These are phyloP conservation scores for Pemphredon lugubris DNA, from an alignment of 2,888 invertebrate genomes.

Conservation along the genomic window DNA sequence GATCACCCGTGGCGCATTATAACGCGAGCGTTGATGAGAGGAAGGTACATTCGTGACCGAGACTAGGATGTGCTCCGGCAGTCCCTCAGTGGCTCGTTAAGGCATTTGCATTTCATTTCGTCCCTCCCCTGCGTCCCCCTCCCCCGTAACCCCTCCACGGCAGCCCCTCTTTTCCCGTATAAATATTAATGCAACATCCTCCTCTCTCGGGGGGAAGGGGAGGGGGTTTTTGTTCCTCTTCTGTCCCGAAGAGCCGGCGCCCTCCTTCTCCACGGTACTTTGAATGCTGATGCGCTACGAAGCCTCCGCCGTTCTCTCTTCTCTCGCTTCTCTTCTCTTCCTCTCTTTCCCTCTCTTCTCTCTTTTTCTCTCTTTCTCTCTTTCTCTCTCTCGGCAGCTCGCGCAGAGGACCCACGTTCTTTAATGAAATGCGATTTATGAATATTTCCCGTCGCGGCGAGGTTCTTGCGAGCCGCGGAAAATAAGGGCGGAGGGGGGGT, in stretches of 20 bases:
- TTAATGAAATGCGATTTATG: slow-evolving; percentile 77
- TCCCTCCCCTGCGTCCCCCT: slow-evolving; percentile 56
- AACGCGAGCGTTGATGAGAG: slow-evolving; percentile 77
- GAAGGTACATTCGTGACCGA: slow-evolving; percentile 76
- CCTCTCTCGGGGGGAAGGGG: slow-evolving; percentile 77
- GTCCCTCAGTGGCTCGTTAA: slow-evolving; percentile 81
- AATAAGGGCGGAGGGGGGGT: not conserved
- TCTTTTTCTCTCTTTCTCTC: slow-evolving; percentile 24
- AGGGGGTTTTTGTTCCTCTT: slow-evolving; percentile 80
- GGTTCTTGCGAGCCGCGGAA: not conserved
- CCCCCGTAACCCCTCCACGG: slow-evolving; percentile 61
- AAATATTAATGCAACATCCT: slow-evolving; percentile 82
- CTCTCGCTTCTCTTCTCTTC: slow-evolving; percentile 10
- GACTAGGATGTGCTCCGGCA: slow-evolving; percentile 74
- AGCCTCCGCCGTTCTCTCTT: slow-evolving; percentile 47
- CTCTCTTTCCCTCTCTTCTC: slow-evolving; percentile 11
- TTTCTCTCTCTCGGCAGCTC: slow-evolving; percentile 14
- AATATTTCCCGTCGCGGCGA: slow-evolving; percentile 61
- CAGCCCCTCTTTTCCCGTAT: slow-evolving; percentile 76
- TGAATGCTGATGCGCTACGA: slow-evolving; percentile 80
- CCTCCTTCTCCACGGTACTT: slow-evolving; percentile 76
- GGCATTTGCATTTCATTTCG: slow-evolving; percentile 81
- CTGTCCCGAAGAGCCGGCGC: slow-evolving; percentile 61
- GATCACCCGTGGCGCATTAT: slow-evolving; percentile 60
- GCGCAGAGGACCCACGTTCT: slow-evolving; percentile 68